phyloP scores from a whole-genome alignment of 2,888 invertebrate species.

The Coecobrya sp. region DNA sequence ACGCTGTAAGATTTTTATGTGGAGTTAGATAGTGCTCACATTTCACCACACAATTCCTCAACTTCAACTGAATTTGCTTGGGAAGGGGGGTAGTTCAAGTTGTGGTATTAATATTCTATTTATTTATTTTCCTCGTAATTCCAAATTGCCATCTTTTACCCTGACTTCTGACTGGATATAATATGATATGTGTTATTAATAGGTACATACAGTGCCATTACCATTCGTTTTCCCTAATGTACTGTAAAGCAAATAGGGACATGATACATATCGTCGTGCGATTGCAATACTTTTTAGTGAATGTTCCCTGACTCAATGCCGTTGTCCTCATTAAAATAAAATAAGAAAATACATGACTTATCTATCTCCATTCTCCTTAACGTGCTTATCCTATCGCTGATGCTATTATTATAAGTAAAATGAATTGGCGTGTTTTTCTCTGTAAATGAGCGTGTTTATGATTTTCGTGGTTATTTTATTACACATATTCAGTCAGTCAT shows the following conservation, averaged over 20 bases:
- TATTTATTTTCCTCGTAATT: background rate
- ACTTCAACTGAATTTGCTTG: too few relatives aligned
- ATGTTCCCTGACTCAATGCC: constrained; percentile 35
- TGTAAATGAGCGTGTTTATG: constrained; percentile 7
- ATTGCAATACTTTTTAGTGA: background rate
- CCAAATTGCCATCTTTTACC: background rate
- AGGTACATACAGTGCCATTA: background rate
- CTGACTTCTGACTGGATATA: constrained; percentile 2
- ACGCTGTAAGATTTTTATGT: background rate
- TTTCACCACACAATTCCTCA: background rate
- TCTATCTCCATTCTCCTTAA: background rate
- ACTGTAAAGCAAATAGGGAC: background rate
- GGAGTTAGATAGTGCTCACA: background rate
- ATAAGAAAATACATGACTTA: constrained; percentile 23
- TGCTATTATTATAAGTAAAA: too few relatives aligned
- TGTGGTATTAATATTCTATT: background rate
- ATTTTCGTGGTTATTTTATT: constrained; percentile 5
- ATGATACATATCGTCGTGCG: too few relatives aligned
- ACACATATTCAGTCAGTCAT: too few relatives aligned
- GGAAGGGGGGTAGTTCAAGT: too few relatives aligned
- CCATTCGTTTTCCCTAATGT: constrained; percentile 1
- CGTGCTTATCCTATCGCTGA: background rate
- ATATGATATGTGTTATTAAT: constrained; percentile 1
- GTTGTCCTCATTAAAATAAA: constrained; percentile 63
- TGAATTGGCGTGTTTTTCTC: background rate